phyloP scores from a whole-genome alignment of 2,888 invertebrate genomes.

The Platycheirus albimanus region DNA sequence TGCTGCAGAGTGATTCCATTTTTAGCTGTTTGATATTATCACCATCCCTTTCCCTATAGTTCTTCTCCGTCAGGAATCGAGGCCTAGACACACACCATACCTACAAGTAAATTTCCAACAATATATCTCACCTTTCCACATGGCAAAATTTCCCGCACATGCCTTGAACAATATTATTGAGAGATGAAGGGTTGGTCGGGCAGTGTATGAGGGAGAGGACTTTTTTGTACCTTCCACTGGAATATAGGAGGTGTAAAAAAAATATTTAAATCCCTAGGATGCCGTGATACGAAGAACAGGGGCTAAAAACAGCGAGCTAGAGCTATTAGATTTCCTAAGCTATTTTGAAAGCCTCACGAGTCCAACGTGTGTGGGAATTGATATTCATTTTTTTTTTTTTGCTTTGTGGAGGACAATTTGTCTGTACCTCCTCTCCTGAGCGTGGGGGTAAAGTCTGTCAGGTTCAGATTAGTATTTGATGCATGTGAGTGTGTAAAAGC shows the following conservation, averaged over 20 bases:
- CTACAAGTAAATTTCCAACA: not conserved
- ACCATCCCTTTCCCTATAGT: not conserved
- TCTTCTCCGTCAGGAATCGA: not conserved
- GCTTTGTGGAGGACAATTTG: conserved; percentile 24
- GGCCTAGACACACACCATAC: conserved; percentile 5
- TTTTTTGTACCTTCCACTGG: not conserved
- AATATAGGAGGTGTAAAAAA: not conserved
- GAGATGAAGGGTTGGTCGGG: conserved; percentile 46
- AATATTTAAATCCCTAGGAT: conserved; percentile 23
- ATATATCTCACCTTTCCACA: conserved; percentile 20
- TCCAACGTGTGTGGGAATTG: conserved; percentile 54
- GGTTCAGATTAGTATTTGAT: not conserved
- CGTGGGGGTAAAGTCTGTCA: not conserved
- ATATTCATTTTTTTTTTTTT: conserved; percentile 27
- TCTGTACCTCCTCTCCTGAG: not conserved
- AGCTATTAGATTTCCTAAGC: conserved; percentile 62
- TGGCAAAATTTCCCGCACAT: conserved; percentile 22
- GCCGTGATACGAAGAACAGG: conserved; percentile 21
- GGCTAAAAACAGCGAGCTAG: conserved; percentile 18
- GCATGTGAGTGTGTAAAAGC: not conserved
- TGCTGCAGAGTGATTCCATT: conserved; percentile 42
- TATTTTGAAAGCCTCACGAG: conserved; percentile 36
- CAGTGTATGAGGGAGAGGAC: not conserved
- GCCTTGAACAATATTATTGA: conserved; percentile 61
- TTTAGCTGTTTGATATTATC: conserved; percentile 45